These are phyloP conservation scores for Andrena hattorfiana DNA, from an alignment of 2,888 invertebrate genomes.

Conservation along the genomic window DNA sequence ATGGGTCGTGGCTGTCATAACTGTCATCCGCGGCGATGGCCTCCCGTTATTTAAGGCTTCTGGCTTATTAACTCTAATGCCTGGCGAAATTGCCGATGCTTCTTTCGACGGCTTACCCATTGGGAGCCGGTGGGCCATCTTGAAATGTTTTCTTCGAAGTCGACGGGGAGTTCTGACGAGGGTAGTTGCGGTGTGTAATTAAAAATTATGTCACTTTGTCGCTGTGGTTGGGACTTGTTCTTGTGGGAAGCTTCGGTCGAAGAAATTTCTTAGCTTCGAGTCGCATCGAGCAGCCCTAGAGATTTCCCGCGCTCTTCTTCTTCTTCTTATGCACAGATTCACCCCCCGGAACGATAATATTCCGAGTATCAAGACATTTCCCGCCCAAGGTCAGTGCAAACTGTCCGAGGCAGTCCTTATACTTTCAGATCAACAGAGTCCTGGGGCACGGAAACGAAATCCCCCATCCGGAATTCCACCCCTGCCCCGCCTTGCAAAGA, in stretches of 20 bases:
- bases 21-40: constrained; percentile 76
- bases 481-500: constrained; percentile 32
- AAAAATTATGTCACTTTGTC: no score
- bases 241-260: no score
- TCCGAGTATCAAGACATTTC: not conserved
- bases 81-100: constrained; percentile 45
- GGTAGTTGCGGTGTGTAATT: not conserved
- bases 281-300: no score
- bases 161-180: not conserved
- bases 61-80: constrained; percentile 80
- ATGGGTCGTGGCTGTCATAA: constrained; percentile 79
- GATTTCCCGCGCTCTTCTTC: no score
- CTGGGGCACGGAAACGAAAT: constrained; percentile 58
- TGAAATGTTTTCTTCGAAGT: no score
- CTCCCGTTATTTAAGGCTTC: constrained; percentile 77
- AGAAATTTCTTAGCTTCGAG: no score
- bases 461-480: constrained; percentile 35
- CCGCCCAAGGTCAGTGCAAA: no score
- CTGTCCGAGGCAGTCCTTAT: constrained; percentile 49
- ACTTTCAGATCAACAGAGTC: constrained; percentile 70
- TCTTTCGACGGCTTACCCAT: constrained; percentile 38
- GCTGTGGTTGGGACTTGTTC: no score
- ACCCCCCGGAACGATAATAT: constrained; percentile 46
- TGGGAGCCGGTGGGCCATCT: not conserved
- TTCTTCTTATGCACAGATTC: constrained; percentile 21